These are phyloP conservation scores for Latrodectus hesperus DNA, from an alignment of 2,888 invertebrate species.

Conservation along the genomic window DNA sequence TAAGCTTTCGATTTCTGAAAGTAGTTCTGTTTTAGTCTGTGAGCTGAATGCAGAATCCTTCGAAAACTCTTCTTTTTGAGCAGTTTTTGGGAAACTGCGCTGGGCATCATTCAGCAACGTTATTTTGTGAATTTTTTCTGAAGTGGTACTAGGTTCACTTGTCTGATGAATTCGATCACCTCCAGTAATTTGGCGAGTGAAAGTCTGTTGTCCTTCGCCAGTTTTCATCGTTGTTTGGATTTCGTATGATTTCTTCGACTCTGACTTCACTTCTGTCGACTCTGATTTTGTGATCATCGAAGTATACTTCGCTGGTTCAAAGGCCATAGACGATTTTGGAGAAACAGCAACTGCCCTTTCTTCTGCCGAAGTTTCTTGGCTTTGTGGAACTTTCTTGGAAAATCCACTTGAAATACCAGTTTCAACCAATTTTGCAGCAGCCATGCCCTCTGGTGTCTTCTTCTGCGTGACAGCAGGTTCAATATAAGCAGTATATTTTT, in stretches of 20 bases:
- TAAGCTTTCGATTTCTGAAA: constrained; percentile 50
- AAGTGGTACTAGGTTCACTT: constrained; percentile 16
- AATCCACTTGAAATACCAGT: background rate
- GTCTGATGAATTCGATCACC: background rate
- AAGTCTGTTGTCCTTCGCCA: constrained; percentile 32
- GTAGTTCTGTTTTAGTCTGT: constrained; percentile 23
- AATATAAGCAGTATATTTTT: constrained; percentile 41
- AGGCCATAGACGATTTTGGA: constrained; percentile 35
- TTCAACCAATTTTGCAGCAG: background rate
- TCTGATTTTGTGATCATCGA: constrained; percentile 47
- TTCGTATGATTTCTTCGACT: constrained; percentile 51
- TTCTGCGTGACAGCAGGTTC: constrained; percentile 10
- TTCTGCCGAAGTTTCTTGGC: background rate
- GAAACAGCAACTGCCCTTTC: constrained; percentile 34
- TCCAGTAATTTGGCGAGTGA: constrained; percentile 24
- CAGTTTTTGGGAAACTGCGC: background rate
- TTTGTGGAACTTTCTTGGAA: too few relatives aligned
- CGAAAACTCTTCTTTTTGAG: constrained; percentile 13
- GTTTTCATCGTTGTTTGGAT: constrained; percentile 42
- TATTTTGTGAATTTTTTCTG: constrained; percentile 55
- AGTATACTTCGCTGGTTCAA: constrained; percentile 53
- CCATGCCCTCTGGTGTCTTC: background rate
- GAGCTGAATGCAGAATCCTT: background rate
- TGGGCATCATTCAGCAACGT: constrained; percentile 21
- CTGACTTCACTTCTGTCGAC: constrained; percentile 42